phyloP scores from a whole-genome alignment of 30 jellyfish, hydroid and myxozoan genomes.

The Haliclystus octoradiatus region DNA sequence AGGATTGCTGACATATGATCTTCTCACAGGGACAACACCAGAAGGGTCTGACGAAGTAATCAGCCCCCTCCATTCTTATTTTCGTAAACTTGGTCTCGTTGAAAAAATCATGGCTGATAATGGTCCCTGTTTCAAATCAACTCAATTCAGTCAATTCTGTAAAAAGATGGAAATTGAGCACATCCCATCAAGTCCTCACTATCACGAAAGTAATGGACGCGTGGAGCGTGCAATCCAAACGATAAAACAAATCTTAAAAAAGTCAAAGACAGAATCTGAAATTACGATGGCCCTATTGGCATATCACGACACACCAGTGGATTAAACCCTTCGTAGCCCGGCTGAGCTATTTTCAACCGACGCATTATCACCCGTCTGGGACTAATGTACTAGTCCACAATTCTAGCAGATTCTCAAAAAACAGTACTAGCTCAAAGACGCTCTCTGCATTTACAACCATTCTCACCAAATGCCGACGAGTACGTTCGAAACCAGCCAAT shows the following conservation, averaged over 20 bases:
- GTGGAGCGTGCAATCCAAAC: slow-evolving; percentile 11
- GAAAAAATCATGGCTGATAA: slow-evolving; percentile 5
- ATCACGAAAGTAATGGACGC: slow-evolving; percentile 13
- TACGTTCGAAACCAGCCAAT: neutral
- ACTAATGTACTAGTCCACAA: neutral
- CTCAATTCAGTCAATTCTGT: neutral
- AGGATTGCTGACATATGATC: neutral
- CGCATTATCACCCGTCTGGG: slow-evolving; percentile 13
- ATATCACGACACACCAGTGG: slow-evolving; percentile 5
- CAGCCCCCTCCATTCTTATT: neutral
- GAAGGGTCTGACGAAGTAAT: slow-evolving; percentile 2
- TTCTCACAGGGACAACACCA: neutral
- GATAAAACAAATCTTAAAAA: slow-evolving; percentile 1
- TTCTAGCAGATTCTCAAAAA: neutral
- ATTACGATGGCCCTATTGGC: slow-evolving; percentile 11
- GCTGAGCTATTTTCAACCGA: slow-evolving; percentile 10
- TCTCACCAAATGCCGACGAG: neutral
- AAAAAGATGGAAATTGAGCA: slow-evolving; percentile 2
- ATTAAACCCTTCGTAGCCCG: neutral
- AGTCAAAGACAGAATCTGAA: neutral
- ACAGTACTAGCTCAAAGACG: neutral
- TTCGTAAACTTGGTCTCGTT: slow-evolving; percentile 2
- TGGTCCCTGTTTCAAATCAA: slow-evolving; percentile 11
- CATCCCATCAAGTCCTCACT: slow-evolving; percentile 21
- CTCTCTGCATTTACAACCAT: neutral